Evolutionary conservation across 1,140 invertebrate genomes (phyloP), one percentile per base, ranked within the genome.

Genomic region (Polypedilum vanderplanki): DNA sequence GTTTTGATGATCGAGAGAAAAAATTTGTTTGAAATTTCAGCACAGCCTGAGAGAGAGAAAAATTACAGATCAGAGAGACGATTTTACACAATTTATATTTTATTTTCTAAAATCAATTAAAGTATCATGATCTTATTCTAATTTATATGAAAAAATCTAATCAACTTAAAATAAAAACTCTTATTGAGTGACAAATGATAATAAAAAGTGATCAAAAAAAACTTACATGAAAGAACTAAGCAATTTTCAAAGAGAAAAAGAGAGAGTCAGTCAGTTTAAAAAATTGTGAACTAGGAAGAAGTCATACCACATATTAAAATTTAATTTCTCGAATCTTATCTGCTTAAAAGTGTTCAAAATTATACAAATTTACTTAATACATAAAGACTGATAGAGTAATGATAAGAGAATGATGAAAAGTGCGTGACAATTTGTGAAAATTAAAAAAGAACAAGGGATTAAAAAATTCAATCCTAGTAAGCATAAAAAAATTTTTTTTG

Each of bases 321-420:
- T 12, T 57, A 57, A 57, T 57, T 57, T 57, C 24, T 3, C 5
- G 24, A 33, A 33, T 12, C n/a, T 57, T 57, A n/a, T 57, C 12
- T 57, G 4, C 46, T 15, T 57, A 57, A 57, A 57, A 57, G 46
- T 57, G 46, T 57, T 57, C 46, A 57, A 33, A n/a, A 12, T 57
- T n/a, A 57, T 57, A n/a, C 46, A 12, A 57, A 57, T 15, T 57
- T 57, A 57, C 46, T 57, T 57, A 57, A 57, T n/a, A 15, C 4
- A n/a, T n/a, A 57, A 57, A 57, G 46, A 57, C 46, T 57, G 46
- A 57, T 57, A 57, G n/a, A 15, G 46, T 57, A 57, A 12, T 57
- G 46, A 57, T 57, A 57, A 57, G 12, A 57, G 46, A 57, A 12
- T 57, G 46, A n/a, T 57, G 46, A 57, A 57, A 57, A n/a, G 1